Evolutionary conservation across 2,113 vertebrate genomes (phyloP), one percentile per base, ranked within the genome.

Genomic region (Eulacestoma nigropectus): DNA sequence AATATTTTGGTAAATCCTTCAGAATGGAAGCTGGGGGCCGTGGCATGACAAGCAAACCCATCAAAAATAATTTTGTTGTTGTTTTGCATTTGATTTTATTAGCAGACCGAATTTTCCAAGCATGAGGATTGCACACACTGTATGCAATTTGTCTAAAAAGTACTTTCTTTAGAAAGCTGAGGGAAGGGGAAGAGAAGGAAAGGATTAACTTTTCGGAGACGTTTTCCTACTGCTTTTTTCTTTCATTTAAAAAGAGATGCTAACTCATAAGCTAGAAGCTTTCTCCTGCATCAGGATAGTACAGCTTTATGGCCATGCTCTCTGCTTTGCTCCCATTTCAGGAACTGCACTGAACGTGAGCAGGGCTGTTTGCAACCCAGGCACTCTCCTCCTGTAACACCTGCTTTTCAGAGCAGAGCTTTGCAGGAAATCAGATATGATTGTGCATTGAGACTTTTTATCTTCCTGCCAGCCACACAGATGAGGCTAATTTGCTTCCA

Each of bases 41-140:
- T 91, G 63, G 67, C 77, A 89, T 1, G 10, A 85, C 32, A 89
- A 93, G 44, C n/a, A 85, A 85, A 89, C 32, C 27, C 53, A 95
- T 89, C 7, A 84, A 90, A 95, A 95, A 50, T 55, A 26, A 25
- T 69, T 37, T 75, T 65, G 1, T 47, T 69, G 47, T 92, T 90
- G 27, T 46, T 84, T 92, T 75, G 32, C 11, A 44, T 90, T 95
- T 93, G 49, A 80, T 92, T 94, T 90, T 85, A 93, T 63, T 87
- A 91, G 76, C 44, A 83, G 64, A 87, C 29, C n/a, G 37, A 57
- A 25, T 22, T 90, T 95, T 95, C 56, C 17, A 65, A 83, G 55
- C n/a, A 53, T 72, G 41, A 83, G 25, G 39, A 56, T 56, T 94
- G 87, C 53, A 52, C 3, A 3, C 52, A 49, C 16, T 52, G 33